Evolutionary conservation across 2,888 invertebrate genomes (phyloP), one percentile per base, ranked within the genome.

Genomic region (Torymus texanus): DNA sequence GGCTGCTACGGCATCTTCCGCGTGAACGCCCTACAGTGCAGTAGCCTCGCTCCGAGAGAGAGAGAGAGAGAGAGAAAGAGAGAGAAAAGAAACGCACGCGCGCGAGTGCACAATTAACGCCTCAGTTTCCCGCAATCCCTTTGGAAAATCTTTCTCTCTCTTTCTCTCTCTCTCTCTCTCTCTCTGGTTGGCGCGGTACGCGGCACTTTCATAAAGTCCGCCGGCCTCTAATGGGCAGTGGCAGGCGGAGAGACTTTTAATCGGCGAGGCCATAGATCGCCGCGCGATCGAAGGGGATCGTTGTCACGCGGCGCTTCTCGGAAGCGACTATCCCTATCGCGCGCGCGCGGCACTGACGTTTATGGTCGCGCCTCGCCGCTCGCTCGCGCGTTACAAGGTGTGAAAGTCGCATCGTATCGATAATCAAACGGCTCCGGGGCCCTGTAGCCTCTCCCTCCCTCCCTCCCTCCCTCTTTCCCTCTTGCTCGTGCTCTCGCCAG

Each of bases 391-490:
- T 70, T 70, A 66, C 72, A 55, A 78, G 78, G 78, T 78, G 78
- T 67, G 72, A 78, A 67, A 78, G 72, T 73, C 78, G 50, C 72
- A 62, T 73, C 72, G 72, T 67, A 67, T 78, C 66, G 78, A 78
- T 78, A 72, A 73, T 73, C 78, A 78, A 78, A 71, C 71, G 77
- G 4, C 62, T 29, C 21, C 21, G 50, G 41, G 8, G 41, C 41
- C 41, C 53, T 29, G 29, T 63, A 73, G 41, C 8, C 3, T 3
- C 8, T 8, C 29, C 29, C 29, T 55, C 13, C 12, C 13, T 12
- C 51, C 16, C 29, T 13, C 16, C 50, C 18, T 13, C 65, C 18
- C 51, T 51, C 51, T 51, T 1, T 14, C 2, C n/a, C 21, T 13
- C 53, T 2, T 13, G 59, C 21, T 21, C 21, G 21, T 2, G 21